phyloP scores from a whole-genome alignment of 2,113 vertebrate species.

The Channa argus region DNA sequence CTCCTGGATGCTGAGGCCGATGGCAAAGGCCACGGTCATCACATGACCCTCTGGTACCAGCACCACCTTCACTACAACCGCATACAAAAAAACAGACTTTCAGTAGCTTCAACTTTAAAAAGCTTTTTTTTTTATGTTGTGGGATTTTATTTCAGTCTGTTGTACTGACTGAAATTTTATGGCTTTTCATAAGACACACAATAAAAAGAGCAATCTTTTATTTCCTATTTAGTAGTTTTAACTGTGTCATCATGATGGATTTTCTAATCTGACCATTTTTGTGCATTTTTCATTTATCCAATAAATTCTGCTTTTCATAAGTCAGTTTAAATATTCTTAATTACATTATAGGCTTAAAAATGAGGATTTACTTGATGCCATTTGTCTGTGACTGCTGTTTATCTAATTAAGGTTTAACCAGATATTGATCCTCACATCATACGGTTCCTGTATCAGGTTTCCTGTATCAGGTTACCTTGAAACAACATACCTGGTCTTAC shows the following conservation, averaged over 20 bases:
- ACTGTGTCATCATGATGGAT: not conserved
- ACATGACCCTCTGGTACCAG: constrained; percentile 86
- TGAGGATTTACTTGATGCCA: too few relatives aligned
- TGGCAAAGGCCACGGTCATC: constrained; percentile 83
- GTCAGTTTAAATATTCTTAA: not conserved
- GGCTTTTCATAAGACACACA: not conserved
- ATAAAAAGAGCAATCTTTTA: not conserved
- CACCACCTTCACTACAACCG: constrained; percentile 85
- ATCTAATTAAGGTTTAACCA: too few relatives aligned
- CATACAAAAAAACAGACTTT: not conserved
- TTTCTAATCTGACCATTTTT: not conserved
- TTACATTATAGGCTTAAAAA: not conserved
- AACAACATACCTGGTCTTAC: not conserved
- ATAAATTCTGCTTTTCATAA: not conserved
- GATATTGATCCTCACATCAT: not conserved
- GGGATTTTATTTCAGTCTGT: not conserved
- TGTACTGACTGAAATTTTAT: not conserved
- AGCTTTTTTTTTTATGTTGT: not conserved
- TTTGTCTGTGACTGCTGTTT: not conserved
- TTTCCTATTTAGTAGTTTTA: not conserved
- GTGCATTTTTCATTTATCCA: not conserved
- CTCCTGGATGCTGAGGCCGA: constrained; percentile 75
- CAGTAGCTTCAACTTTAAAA: not conserved
- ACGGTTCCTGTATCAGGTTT: not conserved
- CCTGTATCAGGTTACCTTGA: constrained; percentile 15